Percentiles rank a stretch among this genome's conserved stretches.
phyloP scores from a whole-genome alignment of 1,140 invertebrate species.

The Drosophila teissieri region DNA sequence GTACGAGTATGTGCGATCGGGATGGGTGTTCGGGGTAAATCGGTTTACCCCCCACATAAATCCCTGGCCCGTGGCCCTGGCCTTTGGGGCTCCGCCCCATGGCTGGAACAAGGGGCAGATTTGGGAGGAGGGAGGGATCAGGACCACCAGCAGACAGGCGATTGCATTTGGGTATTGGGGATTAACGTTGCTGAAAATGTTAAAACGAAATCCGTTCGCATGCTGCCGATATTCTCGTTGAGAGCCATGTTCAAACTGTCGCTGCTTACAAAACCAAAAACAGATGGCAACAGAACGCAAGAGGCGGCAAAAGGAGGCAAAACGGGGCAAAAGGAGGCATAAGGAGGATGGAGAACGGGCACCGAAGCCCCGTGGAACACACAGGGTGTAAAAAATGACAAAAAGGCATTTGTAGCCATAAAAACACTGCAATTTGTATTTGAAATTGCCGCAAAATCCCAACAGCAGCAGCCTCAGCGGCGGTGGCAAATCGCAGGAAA shows the following conservation, averaged over 20 bases:
- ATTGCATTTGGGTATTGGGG: slow-evolving; percentile 83
- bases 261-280: slow-evolving; percentile 61
- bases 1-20: too few relatives aligned
- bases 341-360: not conserved
- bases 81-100: slow-evolving; percentile 44
- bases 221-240: slow-evolving; percentile 54
- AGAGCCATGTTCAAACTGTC: slow-evolving; percentile 74
- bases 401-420: slow-evolving; percentile 80
- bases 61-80: slow-evolving; percentile 44
- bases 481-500: slow-evolving; percentile 37
- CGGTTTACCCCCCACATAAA: slow-evolving; percentile 61
- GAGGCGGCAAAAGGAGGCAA: not conserved
- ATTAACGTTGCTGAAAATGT: slow-evolving; percentile 80
- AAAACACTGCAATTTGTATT: slow-evolving; percentile 82
- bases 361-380: slow-evolving; percentile 7
- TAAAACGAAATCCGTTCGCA: slow-evolving; percentile 78
- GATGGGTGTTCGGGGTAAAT: slow-evolving; percentile 12
- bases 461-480: slow-evolving; percentile 45
- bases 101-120: not conserved
- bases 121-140: slow-evolving; percentile 21
- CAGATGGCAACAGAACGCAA: slow-evolving; percentile 7
- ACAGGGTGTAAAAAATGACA: slow-evolving; percentile 55
- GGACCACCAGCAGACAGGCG: slow-evolving; percentile 61
- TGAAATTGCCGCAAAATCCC: slow-evolving; percentile 83
- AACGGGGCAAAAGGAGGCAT: not conserved